Evolutionary conservation across 64 coral and sea anemone species (phyloP).

Genomic region (Montipora cactus): DNA sequence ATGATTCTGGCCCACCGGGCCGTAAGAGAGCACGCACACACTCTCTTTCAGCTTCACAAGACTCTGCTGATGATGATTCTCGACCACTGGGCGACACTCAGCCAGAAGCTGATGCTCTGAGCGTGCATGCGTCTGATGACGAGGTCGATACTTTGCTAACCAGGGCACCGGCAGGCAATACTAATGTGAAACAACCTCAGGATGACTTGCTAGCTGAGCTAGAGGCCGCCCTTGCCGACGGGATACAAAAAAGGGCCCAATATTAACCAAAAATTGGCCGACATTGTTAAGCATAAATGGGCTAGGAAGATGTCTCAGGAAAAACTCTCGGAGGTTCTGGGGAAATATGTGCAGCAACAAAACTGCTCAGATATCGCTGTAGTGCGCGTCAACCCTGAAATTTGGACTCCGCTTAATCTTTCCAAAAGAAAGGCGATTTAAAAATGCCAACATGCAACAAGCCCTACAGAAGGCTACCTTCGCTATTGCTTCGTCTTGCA

Average conservation of each 20-base stretch:
- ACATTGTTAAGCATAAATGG: neutral
- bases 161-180: too few species aligned
- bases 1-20: too few species aligned
- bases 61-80: too few species aligned
- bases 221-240: neutral
- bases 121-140: too few species aligned
- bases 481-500: neutral
- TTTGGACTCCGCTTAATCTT: neutral
- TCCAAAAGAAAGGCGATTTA: neutral
- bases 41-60: too few species aligned
- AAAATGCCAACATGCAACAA: neutral
- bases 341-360: neutral
- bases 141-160: too few species aligned
- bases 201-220: neutral
- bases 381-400: neutral
- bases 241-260: neutral
- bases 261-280: neutral
- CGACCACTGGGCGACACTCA: too few species aligned
- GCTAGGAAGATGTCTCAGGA: neutral
- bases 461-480: neutral
- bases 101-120: too few species aligned
- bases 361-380: slow-evolving; percentile 2
- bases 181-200: neutral
- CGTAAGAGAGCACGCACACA: too few species aligned
- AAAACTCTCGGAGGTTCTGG: neutral